Base-by-base conservation (phyloP, 2,888 invertebrate genomes). In the Ichneumon xanthorius region DNA sequence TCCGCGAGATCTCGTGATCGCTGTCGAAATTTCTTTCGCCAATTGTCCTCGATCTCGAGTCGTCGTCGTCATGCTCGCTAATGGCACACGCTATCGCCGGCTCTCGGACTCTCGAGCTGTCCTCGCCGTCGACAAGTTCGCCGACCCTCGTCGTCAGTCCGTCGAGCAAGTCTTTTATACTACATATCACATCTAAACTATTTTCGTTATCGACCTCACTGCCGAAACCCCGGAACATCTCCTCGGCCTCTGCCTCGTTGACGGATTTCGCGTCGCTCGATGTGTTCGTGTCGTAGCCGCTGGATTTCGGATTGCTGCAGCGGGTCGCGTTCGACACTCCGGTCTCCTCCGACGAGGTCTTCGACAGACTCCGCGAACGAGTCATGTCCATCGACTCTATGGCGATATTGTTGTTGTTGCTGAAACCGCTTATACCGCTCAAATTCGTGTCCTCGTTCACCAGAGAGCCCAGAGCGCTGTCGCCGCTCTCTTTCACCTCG, bases 141-240 rank as follows among this genome's bases (percentile, higher is more conserved):
- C 79, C 67, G 6, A 78, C 79, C 26, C 61, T 82, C 22, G 63
- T 63, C 22, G 87, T 83, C 5, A 85, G 55, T 48, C 80, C 80
- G n/a, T 88, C 58, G 86, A 82, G 58, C 77, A 85, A 76, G 53
- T 78, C 81, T 61, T 89, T 73, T 72, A 90, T 86, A 3, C 84
- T 88, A 55, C 80, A 87, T 61, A 90, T 88, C 65, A 88, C 80
- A 6, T 82, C 78, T 53, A 86, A 87, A 7, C 78, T 85, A 55
- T 75, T 83, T 3, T 88, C 87, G 14, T 84, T 87, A 14, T 87
- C 72, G 22, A 58, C 70, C 26, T 73, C 71, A 1, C 63, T 83
- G 6, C 71, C 65, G 45, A 92, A 92, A 40, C 90, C 91, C 37
- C 89, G 87, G 26, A 90, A 91, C 87, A 87, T 84, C 75, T 86